Evolutionary conservation across 2,888 invertebrate species (phyloP).

Genomic region (Leptopilina myrica): DNA sequence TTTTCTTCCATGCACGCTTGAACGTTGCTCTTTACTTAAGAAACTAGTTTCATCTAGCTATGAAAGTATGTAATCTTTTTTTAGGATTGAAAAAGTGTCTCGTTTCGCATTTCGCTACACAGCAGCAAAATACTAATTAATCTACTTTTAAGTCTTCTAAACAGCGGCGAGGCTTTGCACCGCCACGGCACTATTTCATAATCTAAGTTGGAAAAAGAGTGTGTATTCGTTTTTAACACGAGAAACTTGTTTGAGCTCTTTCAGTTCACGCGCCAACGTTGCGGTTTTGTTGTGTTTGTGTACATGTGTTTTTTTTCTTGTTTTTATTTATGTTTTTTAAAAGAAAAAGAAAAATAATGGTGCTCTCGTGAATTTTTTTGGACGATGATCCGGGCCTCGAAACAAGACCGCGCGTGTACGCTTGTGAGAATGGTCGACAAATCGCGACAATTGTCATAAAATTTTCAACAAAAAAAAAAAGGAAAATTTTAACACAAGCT

Average conservation of each 20-base stretch:
- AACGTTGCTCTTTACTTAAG: constrained; percentile 33
- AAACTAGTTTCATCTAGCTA: constrained; percentile 15
- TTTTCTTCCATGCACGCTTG: neutral
- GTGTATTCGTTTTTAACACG: constrained; percentile 35
- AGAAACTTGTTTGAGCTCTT: constrained; percentile 33
- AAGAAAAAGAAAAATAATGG: constrained; percentile 17
- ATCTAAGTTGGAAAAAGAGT: constrained; percentile 27
- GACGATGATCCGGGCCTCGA: constrained; percentile 39
- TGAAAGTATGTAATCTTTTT: constrained; percentile 29
- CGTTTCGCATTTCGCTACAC: constrained; percentile 35
- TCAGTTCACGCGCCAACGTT: constrained; percentile 31
- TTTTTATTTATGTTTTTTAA: constrained; percentile 20
- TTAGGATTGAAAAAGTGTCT: constrained; percentile 34
- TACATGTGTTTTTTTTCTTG: neutral
- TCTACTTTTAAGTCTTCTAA: constrained; percentile 35
- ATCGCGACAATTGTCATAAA: constrained; percentile 23
- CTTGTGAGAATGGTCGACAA: constrained; percentile 24
- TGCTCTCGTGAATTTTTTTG: constrained; percentile 23
- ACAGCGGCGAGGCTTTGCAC: constrained; percentile 34
- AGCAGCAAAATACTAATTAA: constrained; percentile 38
- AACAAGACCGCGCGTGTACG: constrained; percentile 40
- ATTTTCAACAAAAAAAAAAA: neutral
- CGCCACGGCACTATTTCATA: constrained; percentile 33
- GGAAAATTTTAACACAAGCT: constrained; percentile 26
- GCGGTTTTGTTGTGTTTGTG: neutral